These are phyloP conservation scores for Mythimna albipuncta DNA, from an alignment of 2,888 invertebrate genomes.

Conservation along the genomic window DNA sequence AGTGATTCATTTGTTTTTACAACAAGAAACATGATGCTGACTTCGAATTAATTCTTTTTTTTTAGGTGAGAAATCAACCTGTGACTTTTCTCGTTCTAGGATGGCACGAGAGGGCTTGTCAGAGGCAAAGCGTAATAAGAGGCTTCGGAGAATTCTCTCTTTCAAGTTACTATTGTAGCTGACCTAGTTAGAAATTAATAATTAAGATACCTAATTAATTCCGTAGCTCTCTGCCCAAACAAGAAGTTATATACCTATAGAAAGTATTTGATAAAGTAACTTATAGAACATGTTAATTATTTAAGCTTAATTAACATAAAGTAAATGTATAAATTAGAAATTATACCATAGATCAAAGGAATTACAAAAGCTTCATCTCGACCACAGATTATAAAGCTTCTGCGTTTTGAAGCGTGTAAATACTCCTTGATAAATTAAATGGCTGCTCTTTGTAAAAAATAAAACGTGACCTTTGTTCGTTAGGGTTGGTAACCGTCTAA, in stretches of 20 bases:
- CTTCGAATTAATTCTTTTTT: too few relatives aligned
- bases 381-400: slow-evolving; percentile 39
- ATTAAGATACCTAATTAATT: not conserved
- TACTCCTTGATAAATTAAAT: slow-evolving; percentile 29
- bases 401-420: slow-evolving; percentile 9
- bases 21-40: too few relatives aligned
- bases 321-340: slow-evolving; percentile 23
- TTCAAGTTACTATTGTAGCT: not conserved
- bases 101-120: too few relatives aligned
- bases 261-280: slow-evolving; percentile 1
- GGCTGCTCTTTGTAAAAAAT: slow-evolving; percentile 15
- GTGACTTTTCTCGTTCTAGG: too few relatives aligned
- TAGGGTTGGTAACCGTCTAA: slow-evolving; percentile 8
- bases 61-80: too few relatives aligned
- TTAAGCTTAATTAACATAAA: slow-evolving; percentile 19
- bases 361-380: slow-evolving; percentile 18
- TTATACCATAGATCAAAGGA: slow-evolving; percentile 20
- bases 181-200: not conserved
- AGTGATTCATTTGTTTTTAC: too few relatives aligned
- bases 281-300: slow-evolving; percentile 2
- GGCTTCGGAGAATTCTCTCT: not conserved
- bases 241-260: too few relatives aligned
- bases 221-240: not conserved
- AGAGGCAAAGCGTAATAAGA: too few relatives aligned
- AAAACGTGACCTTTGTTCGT: slow-evolving; percentile 1